Evolutionary conservation across 2,113 vertebrate species (phyloP).

Genomic region (Cebidichthys violaceus): DNA sequence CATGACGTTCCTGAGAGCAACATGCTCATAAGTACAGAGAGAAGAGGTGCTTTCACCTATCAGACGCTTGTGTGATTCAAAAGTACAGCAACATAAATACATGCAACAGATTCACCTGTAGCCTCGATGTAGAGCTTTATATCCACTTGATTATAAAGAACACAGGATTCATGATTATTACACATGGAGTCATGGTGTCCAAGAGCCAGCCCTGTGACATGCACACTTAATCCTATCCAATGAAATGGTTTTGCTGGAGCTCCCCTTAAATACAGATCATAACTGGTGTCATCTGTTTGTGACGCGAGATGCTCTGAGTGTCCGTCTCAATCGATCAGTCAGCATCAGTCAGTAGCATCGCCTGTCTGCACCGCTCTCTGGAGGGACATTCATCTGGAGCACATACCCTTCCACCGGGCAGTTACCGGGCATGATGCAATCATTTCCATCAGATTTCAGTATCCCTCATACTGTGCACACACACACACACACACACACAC

Average conservation of each 20-base stretch:
- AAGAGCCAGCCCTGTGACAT: background rate
- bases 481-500: slow-evolving; percentile 24
- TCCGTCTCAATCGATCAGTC: slow-evolving; percentile 11
- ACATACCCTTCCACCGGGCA: background rate
- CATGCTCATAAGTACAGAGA: slow-evolving; percentile 27
- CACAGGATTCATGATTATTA: background rate
- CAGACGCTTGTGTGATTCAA: background rate
- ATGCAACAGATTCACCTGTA: background rate
- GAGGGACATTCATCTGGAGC: slow-evolving; percentile 9
- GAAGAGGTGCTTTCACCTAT: background rate
- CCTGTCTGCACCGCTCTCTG: background rate
- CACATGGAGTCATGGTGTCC: background rate
- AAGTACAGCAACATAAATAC: background rate
- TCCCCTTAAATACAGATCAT: background rate
- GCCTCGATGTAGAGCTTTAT: background rate
- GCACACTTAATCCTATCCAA: slow-evolving; percentile 14
- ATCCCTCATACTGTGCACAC: background rate
- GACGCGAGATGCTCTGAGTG: background rate
- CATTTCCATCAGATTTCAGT: slow-evolving; percentile 1
- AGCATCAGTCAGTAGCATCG: slow-evolving; percentile 27
- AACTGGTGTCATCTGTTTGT: background rate
- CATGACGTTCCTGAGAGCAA: slow-evolving; percentile 11
- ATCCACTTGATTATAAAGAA: background rate
- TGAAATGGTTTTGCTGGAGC: background rate
- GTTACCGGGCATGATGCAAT: slow-evolving; percentile 11